Conservation (phyloP, 2,113 vertebrate genomes). For the Damaliscus lunatus region DNA sequence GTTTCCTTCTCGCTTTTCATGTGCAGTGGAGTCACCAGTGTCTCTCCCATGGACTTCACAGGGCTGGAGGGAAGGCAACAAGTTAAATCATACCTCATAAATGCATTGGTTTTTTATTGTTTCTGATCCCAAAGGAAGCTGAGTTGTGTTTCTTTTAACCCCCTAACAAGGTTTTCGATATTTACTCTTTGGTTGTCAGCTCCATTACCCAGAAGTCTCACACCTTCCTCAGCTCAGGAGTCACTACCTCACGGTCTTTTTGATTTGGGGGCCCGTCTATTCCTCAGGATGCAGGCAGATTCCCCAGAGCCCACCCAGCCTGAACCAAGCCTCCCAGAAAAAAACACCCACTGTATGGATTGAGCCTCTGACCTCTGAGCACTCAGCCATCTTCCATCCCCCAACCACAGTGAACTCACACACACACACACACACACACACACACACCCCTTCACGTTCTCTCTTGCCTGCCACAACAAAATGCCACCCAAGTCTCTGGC, state of each 20-base stretch:
- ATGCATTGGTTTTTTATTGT: not conserved
- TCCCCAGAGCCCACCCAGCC: not conserved
- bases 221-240: not conserved
- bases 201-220: not conserved
- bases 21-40: fast-evolving
- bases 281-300: not conserved
- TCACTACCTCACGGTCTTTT: not conserved
- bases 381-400: not conserved
- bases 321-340: not conserved
- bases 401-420: not conserved
- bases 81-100: not conserved
- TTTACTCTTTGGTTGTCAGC: not conserved
- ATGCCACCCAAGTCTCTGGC: not conserved
- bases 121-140: not conserved
- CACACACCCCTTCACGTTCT: not conserved
- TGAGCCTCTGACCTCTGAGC: not conserved
- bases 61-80: not conserved
- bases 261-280: not conserved
- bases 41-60: not conserved
- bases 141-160: not conserved
- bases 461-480: not conserved
- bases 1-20: not conserved
- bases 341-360: not conserved
- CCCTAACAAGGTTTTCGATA: too few species aligned
- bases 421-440: not conserved